Evolutionary conservation across 2,113 vertebrate species (phyloP).

Genomic region (Podocnemis expansa): DNA sequence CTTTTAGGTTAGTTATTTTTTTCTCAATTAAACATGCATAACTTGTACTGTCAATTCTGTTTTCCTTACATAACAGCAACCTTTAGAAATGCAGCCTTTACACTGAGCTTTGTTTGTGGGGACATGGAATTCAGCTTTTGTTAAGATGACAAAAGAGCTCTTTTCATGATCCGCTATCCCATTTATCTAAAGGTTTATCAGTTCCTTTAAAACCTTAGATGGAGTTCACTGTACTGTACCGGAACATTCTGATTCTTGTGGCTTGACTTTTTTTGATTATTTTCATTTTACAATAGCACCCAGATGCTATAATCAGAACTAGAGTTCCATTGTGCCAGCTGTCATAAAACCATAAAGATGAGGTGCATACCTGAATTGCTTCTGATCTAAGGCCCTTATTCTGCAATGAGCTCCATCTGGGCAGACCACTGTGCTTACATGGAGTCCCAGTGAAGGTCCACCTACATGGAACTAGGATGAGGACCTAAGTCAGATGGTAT

Average conservation of each 20-base stretch:
- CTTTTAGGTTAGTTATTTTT: not conserved
- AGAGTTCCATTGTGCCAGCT: not conserved
- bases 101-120: not conserved
- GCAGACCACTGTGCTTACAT: not conserved
- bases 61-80: not conserved
- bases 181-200: not conserved
- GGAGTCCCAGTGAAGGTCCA: rapidly evolving
- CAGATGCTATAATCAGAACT: not conserved
- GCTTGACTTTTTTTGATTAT: not conserved
- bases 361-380: rapidly evolving
- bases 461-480: rapidly evolving
- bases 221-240: not conserved
- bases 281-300: rapidly evolving
- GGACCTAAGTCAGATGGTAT: not conserved
- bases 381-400: not conserved
- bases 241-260: not conserved
- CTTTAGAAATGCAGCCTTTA: not conserved
- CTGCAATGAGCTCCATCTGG: not conserved
- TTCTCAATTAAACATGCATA: not conserved
- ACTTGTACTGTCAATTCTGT: not conserved
- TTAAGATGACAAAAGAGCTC: not conserved
- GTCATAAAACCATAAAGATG: not conserved
- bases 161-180: not conserved
- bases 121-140: not conserved
- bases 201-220: not conserved